Evolutionary conservation across 2,888 invertebrate species (phyloP).

Genomic region (Parapristionchus giblindavisi): DNA sequence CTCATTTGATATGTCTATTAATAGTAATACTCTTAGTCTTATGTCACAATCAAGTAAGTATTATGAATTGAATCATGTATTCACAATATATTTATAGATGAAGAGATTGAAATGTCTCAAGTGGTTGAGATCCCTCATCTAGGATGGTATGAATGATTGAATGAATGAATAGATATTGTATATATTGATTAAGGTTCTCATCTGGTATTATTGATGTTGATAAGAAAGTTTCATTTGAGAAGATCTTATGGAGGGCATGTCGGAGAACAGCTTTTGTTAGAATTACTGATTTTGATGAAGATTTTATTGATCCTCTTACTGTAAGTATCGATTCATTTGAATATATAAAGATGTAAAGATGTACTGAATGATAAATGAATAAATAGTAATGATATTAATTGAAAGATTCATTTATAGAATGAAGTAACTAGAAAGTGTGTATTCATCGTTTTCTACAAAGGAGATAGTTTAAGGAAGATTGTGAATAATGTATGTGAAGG

Average conservation of each 20-base stretch:
- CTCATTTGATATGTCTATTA: conserved; percentile 29
- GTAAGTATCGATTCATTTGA: conserved; percentile 75
- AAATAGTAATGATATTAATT: too few relatives aligned
- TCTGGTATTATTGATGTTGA: conserved; percentile 94
- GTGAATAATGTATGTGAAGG: conserved; percentile 99
- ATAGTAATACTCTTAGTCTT: conserved; percentile 13
- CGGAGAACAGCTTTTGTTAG: conserved; percentile 94
- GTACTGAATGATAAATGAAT: neutral
- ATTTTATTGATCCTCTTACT: conserved; percentile 88
- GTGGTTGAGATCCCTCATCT: neutral
- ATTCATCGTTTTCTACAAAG: conserved; percentile 82
- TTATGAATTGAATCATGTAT: neutral
- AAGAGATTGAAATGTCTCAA: conserved; percentile 24
- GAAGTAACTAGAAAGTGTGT: conserved; percentile 94
- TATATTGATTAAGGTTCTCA: conserved; percentile 80
- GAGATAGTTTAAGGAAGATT: conserved; percentile 92
- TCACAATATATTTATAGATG: neutral
- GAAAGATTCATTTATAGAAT: conserved; percentile 77
- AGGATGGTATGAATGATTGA: neutral
- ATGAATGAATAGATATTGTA: neutral
- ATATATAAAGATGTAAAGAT: too few relatives aligned
- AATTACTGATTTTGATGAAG: conserved; percentile 90
- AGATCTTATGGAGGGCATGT: conserved; percentile 96
- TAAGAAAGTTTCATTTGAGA: conserved; percentile 90
- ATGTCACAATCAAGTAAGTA: neutral